phyloP scores from a whole-genome alignment of 2,113 vertebrate genomes.

The Oreochromis spilurus region DNA sequence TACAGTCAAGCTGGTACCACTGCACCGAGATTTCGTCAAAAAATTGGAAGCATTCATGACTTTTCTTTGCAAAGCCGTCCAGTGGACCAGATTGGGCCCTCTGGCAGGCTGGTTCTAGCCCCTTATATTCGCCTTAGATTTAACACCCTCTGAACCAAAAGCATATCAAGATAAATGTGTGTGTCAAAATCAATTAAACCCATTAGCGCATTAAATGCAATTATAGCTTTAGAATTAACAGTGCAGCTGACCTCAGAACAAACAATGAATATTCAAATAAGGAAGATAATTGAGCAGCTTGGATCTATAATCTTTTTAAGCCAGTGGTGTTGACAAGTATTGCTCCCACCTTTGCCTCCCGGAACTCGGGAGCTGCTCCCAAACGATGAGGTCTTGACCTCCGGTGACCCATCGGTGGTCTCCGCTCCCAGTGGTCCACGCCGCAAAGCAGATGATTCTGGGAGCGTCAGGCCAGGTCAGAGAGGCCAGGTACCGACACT shows the following conservation, averaged over 20 bases:
- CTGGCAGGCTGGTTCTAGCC: background rate
- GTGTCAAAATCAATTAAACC: background rate
- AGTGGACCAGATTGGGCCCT: background rate
- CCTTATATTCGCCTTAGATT: background rate
- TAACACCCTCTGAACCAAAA: background rate
- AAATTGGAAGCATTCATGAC: background rate
- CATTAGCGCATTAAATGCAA: background rate
- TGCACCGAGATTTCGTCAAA: background rate
- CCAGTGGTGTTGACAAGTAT: background rate
- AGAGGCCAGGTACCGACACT: slow-evolving; percentile 71
- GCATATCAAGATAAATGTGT: background rate
- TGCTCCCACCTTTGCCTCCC: slow-evolving; percentile 66
- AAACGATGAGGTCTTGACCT: slow-evolving; percentile 69
- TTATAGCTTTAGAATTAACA: background rate
- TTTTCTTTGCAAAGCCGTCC: background rate
- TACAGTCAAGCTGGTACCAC: background rate
- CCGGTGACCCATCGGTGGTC: slow-evolving; percentile 78
- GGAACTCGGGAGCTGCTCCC: slow-evolving; percentile 74
- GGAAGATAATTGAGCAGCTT: background rate
- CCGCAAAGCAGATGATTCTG: slow-evolving; percentile 73
- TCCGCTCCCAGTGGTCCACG: slow-evolving; percentile 76
- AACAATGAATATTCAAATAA: slow-evolving; percentile 36
- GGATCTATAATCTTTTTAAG: background rate
- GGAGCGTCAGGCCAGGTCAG: slow-evolving; percentile 66
- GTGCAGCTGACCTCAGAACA: background rate